Evolutionary conservation across 2,888 invertebrate species (phyloP).

Genomic region (Autographa gamma): DNA sequence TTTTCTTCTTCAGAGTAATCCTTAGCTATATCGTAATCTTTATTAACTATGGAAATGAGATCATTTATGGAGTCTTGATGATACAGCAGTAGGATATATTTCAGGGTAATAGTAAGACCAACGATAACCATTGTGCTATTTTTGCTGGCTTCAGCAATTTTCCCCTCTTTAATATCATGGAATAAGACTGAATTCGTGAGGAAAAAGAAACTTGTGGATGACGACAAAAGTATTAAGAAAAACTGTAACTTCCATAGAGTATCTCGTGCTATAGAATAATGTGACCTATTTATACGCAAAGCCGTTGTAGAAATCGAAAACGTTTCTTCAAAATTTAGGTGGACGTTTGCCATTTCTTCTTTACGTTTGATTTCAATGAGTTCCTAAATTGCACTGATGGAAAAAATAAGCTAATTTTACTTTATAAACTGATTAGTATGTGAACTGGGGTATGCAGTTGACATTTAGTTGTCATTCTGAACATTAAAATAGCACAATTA

Average conservation of each 20-base stretch:
- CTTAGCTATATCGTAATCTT: conserved; percentile 68
- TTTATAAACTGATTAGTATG: conserved; percentile 39
- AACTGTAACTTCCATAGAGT: conserved; percentile 61
- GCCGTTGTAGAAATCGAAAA: conserved; percentile 62
- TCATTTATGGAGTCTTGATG: conserved; percentile 60
- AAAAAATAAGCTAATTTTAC: neutral
- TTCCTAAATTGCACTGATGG: neutral
- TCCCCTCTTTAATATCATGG: conserved; percentile 64
- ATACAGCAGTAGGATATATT: conserved; percentile 68
- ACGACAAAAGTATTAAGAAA: conserved; percentile 44
- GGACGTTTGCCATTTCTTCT: conserved; percentile 40
- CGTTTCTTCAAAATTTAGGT: conserved; percentile 63
- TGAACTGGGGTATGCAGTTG: conserved; percentile 55
- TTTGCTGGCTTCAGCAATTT: conserved; percentile 70
- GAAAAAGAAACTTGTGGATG: conserved; percentile 41
- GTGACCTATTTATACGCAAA: conserved; percentile 65
- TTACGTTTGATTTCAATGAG: neutral
- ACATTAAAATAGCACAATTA: conserved; percentile 35
- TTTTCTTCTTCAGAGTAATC: conserved; percentile 62
- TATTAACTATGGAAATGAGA: conserved; percentile 65
- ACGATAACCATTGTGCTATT: conserved; percentile 71
- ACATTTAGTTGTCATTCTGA: too few relatives aligned
- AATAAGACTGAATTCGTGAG: conserved; percentile 64
- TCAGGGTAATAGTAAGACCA: conserved; percentile 65
- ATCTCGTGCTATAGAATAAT: conserved; percentile 62